Conservation (phyloP, 2,113 vertebrate species). For the Zosterops japonicus region DNA sequence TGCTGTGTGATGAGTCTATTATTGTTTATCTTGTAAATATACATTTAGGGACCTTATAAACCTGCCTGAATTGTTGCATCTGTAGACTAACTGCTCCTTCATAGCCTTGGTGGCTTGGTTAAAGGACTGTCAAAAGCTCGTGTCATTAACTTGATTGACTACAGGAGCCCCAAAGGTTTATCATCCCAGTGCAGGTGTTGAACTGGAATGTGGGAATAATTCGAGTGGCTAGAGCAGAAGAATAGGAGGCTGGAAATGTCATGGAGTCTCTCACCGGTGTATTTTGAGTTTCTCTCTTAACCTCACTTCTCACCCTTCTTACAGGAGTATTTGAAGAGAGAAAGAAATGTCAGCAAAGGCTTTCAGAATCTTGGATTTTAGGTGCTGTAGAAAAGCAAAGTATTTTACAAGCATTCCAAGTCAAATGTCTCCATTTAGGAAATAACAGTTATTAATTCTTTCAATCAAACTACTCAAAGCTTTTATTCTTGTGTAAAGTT, state of each 20-base stretch:
- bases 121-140: background rate
- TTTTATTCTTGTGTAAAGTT: background rate
- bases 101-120: constrained; percentile 8
- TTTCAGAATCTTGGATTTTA: constrained; percentile 14
- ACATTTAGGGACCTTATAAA: constrained; percentile 36
- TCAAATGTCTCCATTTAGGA: constrained; percentile 1
- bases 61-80: constrained; percentile 2
- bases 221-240: background rate
- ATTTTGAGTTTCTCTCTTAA: constrained; percentile 31
- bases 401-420: background rate
- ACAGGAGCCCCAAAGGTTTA: constrained; percentile 25
- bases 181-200: constrained; percentile 2
- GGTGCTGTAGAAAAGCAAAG: background rate
- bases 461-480: background rate
- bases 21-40: constrained; percentile 11
- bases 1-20: background rate
- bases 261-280: background rate
- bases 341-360: constrained; percentile 19
- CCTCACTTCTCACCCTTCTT: constrained; percentile 4
- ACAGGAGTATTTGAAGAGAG: background rate
- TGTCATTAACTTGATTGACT: constrained; percentile 28
- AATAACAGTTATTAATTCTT: constrained; percentile 55
- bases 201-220: background rate
- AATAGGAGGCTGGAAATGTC: constrained; percentile 34
- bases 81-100: constrained; percentile 20